These are phyloP conservation scores for Pristis pectinata DNA, from an alignment of 2,797 vertebrate genomes.

Conservation along the genomic window DNA sequence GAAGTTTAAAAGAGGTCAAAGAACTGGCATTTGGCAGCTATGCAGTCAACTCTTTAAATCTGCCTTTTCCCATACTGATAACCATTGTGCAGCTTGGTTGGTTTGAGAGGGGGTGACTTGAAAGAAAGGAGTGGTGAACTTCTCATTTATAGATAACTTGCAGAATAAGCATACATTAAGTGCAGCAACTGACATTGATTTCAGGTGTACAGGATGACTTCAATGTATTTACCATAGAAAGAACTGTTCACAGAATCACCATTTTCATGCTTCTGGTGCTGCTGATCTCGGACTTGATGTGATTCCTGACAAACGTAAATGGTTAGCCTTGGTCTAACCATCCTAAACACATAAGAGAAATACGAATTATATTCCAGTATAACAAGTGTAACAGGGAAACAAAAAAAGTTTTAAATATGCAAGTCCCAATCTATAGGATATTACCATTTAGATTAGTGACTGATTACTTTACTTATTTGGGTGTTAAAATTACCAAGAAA, in stretches of 20 bases:
- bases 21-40: not conserved
- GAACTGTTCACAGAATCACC: constrained; percentile 72
- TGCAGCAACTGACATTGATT: not conserved
- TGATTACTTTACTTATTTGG: no score
- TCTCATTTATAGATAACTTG: not conserved
- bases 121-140: not conserved
- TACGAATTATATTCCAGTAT: not conserved
- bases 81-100: not conserved
- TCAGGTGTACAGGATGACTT: not conserved
- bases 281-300: constrained; percentile 73
- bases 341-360: constrained; percentile 51
- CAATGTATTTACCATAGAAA: constrained; percentile 73
- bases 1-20: not conserved
- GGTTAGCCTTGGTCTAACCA: constrained; percentile 85
- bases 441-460: no score
- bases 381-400: not conserved
- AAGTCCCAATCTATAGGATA: no score
- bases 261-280: constrained; percentile 75
- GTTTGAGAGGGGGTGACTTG: not conserved
- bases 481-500: no score
- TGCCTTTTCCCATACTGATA: not conserved
- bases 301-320: constrained; percentile 96
- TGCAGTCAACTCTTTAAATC: not conserved
- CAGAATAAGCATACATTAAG: not conserved
- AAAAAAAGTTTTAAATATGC: no score